A percentile compares a stretch with the other conserved stretches of the same genome.
Evolutionary conservation across 1,140 invertebrate genomes (phyloP).

Genomic region (Lepidostoma basale): DNA sequence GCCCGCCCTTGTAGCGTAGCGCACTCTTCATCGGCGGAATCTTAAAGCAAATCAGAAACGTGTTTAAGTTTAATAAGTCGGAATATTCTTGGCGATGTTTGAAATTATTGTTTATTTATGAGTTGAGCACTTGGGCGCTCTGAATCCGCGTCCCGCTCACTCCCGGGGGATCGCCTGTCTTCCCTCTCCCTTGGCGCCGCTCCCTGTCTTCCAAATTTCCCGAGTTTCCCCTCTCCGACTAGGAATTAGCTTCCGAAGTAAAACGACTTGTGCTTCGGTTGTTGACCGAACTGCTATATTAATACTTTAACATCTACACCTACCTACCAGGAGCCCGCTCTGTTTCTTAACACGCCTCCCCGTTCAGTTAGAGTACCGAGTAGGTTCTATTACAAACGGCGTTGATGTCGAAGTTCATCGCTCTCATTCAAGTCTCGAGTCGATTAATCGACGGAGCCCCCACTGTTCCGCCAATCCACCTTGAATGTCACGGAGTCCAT

Average conservation of each 20-base stretch:
- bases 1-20: background rate
- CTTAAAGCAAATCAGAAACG: conserved; percentile 46
- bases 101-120: conserved; percentile 47
- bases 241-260: conserved; percentile 20
- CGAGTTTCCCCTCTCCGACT: background rate
- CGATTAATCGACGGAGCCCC: no score
- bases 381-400: no score
- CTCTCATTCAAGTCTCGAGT: no score
- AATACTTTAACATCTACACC: conserved; percentile 4
- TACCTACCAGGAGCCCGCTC: no score
- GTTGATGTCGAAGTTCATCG: no score
- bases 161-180: background rate
- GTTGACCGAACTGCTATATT: conserved; percentile 4
- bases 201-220: conserved; percentile 5
- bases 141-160: background rate
- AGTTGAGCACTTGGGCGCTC: conserved; percentile 31
- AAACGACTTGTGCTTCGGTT: conserved; percentile 15
- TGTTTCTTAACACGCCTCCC: no score
- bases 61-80: conserved; percentile 46
- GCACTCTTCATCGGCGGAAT: conserved; percentile 23
- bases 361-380: no score
- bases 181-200: background rate
- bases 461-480: no score
- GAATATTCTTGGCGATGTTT: conserved; percentile 43
- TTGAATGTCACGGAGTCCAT: no score